Percentiles rank a stretch among this genome's conserved stretches.
Conservation (phyloP, 1,140 invertebrate genomes). For the Sarcophaga peregrina region DNA sequence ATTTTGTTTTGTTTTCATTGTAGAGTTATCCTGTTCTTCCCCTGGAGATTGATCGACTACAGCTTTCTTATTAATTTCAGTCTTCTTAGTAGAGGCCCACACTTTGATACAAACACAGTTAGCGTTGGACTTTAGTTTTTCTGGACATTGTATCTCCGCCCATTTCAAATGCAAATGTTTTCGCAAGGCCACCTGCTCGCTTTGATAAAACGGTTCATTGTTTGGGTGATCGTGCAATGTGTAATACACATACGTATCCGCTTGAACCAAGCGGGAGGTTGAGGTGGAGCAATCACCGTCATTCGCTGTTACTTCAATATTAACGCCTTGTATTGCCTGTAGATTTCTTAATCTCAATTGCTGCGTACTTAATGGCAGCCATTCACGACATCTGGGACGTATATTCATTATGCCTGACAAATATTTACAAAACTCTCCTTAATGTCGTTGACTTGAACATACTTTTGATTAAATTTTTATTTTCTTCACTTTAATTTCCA, state of each 20-base stretch:
- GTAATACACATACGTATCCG: slow-evolving; percentile 72
- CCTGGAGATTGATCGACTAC: not conserved
- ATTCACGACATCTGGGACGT: slow-evolving; percentile 73
- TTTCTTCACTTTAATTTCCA: slow-evolving; percentile 10
- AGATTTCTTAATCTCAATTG: slow-evolving; percentile 79
- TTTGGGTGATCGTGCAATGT: slow-evolving; percentile 82
- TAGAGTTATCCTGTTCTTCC: not conserved
- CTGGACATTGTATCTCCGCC: slow-evolving; percentile 68
- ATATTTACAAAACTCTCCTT: not conserved
- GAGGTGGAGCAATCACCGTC: not conserved
- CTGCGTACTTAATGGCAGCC: slow-evolving; percentile 74
- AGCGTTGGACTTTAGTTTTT: slow-evolving; percentile 60
- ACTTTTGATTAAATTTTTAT: not conserved
- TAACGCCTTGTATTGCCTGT: slow-evolving; percentile 76
- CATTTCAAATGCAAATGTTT: slow-evolving; percentile 75
- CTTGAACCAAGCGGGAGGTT: not conserved
- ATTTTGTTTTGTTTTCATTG: not conserved
- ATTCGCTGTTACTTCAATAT: slow-evolving; percentile 66
- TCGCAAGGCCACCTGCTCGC: slow-evolving; percentile 74
- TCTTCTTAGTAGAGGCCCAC: slow-evolving; percentile 52
- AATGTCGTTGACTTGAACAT: not conserved
- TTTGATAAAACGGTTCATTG: slow-evolving; percentile 84
- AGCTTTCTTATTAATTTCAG: not conserved
- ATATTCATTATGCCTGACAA: slow-evolving; percentile 68
- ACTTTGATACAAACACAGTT: slow-evolving; percentile 62